phyloP scores from a whole-genome alignment of 2,797 vertebrate species.

The Prionace glauca region DNA sequence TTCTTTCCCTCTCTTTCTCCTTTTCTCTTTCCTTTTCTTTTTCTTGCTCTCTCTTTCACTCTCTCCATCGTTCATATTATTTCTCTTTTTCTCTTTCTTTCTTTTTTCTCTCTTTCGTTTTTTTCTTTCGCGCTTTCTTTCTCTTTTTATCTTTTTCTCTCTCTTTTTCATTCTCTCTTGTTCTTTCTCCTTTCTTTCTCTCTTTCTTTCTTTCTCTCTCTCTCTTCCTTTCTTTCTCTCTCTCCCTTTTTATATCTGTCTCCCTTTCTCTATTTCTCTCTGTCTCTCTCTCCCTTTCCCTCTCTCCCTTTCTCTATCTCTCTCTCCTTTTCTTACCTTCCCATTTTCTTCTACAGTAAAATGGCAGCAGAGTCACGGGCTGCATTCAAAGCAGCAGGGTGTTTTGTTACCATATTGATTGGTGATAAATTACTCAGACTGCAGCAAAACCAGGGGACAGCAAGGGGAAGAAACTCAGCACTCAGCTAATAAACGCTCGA shows the following conservation, averaged over 20 bases:
- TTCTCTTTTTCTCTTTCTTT: not conserved
- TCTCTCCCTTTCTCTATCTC: not conserved
- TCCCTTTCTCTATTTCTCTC: not conserved
- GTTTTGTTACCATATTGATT: not conserved
- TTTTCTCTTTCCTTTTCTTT: not conserved
- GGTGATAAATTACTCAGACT: conserved; percentile 6
- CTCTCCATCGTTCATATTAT: not conserved
- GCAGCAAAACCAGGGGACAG: not conserved
- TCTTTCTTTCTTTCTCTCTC: not conserved
- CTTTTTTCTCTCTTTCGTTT: not conserved
- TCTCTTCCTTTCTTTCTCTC: not conserved
- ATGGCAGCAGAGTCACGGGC: not conserved
- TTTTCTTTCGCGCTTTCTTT: not conserved
- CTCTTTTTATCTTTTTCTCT: too few relatives aligned
- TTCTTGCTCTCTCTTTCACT: not conserved
- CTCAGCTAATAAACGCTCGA: not conserved
- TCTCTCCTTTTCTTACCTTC: not conserved
- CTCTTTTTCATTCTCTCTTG: not conserved
- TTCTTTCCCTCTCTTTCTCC: not conserved
- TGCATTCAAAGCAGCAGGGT: not conserved
- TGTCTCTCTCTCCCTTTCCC: too few relatives aligned
- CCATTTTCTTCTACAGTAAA: not conserved
- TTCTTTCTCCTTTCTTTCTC: too few relatives aligned
- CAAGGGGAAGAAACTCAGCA: not conserved
- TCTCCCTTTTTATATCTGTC: not conserved